phyloP scores from a whole-genome alignment of 2,888 invertebrate genomes.

The Ecliptopera silaceata region DNA sequence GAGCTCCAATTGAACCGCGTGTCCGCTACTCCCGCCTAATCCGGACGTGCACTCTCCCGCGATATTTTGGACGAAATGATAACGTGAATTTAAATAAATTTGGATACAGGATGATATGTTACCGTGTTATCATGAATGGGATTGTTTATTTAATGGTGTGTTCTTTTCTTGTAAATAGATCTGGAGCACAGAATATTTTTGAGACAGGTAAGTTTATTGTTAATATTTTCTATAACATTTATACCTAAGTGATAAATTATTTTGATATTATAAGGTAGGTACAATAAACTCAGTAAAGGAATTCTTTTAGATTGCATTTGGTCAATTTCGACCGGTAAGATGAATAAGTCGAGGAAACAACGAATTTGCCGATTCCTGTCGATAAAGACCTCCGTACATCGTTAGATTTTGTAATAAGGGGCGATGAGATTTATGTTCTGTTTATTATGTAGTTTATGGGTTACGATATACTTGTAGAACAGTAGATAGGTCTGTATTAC shows the following conservation, averaged over 20 bases:
- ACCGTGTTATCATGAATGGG: conserved; percentile 52
- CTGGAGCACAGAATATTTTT: conserved; percentile 55
- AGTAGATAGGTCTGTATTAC: too few relatives aligned
- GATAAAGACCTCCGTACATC: conserved; percentile 18
- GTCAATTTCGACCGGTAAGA: neutral
- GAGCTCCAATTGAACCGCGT: conserved; percentile 77
- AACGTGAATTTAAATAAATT: conserved; percentile 38
- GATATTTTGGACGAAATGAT: conserved; percentile 55
- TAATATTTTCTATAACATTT: neutral
- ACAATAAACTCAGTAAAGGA: neutral
- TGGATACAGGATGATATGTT: conserved; percentile 23
- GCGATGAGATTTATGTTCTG: conserved; percentile 8
- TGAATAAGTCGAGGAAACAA: conserved; percentile 18
- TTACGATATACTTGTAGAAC: too few relatives aligned
- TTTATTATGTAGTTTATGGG: neutral
- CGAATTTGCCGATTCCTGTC: conserved; percentile 24
- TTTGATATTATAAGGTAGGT: too few relatives aligned
- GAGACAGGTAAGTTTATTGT: conserved; percentile 57
- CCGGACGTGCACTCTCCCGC: conserved; percentile 60
- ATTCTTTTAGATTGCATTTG: neutral
- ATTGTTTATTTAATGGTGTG: conserved; percentile 44
- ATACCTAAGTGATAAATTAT: neutral
- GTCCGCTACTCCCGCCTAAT: conserved; percentile 69
- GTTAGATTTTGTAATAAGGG: conserved; percentile 12
- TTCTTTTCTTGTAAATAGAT: conserved; percentile 48